These are phyloP conservation scores for Meleagris gallopavo DNA, from an alignment of 2,113 vertebrate species.

Conservation along the genomic window DNA sequence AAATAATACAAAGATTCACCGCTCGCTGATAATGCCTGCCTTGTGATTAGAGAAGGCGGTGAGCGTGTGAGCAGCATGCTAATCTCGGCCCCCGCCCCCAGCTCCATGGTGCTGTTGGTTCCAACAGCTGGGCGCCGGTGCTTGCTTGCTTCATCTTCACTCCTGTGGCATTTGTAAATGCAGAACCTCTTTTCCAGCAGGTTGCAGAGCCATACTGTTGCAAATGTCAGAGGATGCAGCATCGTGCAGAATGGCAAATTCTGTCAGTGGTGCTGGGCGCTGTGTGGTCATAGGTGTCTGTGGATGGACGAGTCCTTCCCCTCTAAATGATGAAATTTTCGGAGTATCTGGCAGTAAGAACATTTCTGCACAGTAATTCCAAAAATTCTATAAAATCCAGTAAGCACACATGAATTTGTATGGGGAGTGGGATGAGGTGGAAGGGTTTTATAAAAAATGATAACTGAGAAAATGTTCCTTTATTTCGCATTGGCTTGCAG, in stretches of 20 bases:
- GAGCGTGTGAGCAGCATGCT: conserved; percentile 73
- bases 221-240: neutral
- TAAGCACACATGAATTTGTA: neutral
- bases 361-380: neutral
- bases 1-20: conserved; percentile 86
- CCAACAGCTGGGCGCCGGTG: conserved; percentile 40
- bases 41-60: conserved; percentile 83
- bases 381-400: neutral
- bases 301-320: neutral
- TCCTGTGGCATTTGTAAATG: conserved; percentile 36
- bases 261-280: accelerated
- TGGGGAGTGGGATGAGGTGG: accelerated
- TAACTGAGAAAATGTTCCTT: neutral
- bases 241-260: neutral
- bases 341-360: neutral
- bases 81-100: conserved; percentile 49
- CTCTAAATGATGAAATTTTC: neutral
- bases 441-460: neutral
- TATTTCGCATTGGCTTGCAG: neutral
- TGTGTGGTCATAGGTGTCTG: neutral
- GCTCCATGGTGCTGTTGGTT: conserved; percentile 31
- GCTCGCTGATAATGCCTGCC: conserved; percentile 84
- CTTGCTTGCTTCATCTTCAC: conserved; percentile 38
- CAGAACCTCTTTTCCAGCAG: neutral
- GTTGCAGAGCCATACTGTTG: neutral